Conservation (phyloP, 2,888 invertebrate species). For the Helleia helle region DNA sequence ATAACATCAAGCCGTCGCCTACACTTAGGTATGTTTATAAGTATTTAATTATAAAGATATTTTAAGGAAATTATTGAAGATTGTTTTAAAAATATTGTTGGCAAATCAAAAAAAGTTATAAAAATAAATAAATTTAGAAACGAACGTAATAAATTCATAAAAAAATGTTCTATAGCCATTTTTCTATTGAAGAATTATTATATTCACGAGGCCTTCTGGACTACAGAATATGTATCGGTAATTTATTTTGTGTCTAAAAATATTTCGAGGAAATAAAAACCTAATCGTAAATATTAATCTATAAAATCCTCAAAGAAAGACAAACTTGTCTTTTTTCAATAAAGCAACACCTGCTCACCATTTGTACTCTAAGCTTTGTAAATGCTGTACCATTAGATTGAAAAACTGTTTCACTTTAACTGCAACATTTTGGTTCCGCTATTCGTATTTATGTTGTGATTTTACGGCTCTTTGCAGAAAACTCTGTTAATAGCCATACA, state of each 20-base stretch:
- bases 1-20: constrained; percentile 59
- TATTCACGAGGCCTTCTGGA: no score
- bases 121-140: no score
- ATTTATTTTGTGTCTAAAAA: no score
- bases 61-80: no score
- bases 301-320: constrained; percentile 35
- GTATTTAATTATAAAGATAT: no score
- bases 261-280: no score
- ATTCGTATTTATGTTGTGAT: constrained; percentile 24
- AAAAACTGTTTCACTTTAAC: constrained; percentile 56
- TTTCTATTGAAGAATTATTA: no score
- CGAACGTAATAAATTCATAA: no score
- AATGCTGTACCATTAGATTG: constrained; percentile 68
- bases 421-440: constrained; percentile 42
- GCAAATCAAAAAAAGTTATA: no score
- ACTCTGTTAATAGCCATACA: constrained; percentile 18
- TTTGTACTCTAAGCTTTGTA: constrained; percentile 62
- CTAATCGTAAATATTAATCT: constrained; percentile 34
- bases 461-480: constrained; percentile 23
- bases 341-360: constrained; percentile 65
- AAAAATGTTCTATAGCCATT: no score
- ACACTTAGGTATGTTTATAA: constrained; percentile 48
- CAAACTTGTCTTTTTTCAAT: constrained; percentile 70
- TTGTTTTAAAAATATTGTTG: no score
- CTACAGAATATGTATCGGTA: no score